Evolutionary conservation across 2,888 invertebrate species (phyloP).

Genomic region (Apamea monoglypha): DNA sequence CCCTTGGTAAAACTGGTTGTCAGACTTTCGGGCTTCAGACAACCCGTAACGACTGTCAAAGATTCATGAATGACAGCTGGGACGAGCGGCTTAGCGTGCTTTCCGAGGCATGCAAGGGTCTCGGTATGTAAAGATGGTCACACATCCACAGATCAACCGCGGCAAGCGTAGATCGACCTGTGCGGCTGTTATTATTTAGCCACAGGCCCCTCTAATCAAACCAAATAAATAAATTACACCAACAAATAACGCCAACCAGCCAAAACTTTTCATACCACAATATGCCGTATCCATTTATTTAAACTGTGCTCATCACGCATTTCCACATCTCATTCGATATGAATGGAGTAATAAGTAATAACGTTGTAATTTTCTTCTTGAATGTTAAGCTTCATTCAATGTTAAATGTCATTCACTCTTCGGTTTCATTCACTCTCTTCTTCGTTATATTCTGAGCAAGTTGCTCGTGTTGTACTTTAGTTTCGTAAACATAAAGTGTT

Average conservation of each 20-base stretch:
- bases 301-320: neutral
- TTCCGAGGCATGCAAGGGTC: no score
- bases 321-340: slow-evolving; percentile 21
- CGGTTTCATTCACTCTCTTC: slow-evolving; percentile 29
- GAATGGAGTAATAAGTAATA: slow-evolving; percentile 44
- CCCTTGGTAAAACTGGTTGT: no score
- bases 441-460: neutral
- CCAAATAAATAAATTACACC: neutral
- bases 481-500: neutral
- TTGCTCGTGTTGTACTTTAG: neutral
- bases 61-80: no score
- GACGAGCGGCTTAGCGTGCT: no score
- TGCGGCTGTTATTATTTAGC: no score
- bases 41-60: no score
- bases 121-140: no score
- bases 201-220: neutral
- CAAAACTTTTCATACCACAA: neutral
- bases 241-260: neutral
- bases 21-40: no score
- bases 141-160: no score
- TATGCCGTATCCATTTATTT: slow-evolving; percentile 39
- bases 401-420: slow-evolving; percentile 41
- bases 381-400: slow-evolving; percentile 40
- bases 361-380: slow-evolving; percentile 44
- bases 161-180: no score